A percentile compares a stretch with the other conserved stretches of the same genome.
These are phyloP conservation scores for Parapsyche elsis DNA, from an alignment of 1,140 invertebrate species.

Conservation along the genomic window DNA sequence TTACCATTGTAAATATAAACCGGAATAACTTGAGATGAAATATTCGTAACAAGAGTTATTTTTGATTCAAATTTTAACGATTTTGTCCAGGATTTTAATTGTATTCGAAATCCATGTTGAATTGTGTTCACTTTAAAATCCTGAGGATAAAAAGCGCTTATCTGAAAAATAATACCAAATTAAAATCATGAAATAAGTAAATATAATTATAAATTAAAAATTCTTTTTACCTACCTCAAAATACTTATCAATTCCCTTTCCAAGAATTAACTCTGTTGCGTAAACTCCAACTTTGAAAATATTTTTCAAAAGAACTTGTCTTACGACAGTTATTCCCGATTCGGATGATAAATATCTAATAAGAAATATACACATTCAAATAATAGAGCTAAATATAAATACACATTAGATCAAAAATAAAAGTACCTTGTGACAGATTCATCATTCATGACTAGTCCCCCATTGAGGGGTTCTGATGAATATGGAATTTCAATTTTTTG, in stretches of 20 bases:
- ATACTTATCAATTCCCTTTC: constrained; percentile 51
- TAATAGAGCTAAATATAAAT: background rate
- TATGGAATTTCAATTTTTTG: constrained; percentile 52
- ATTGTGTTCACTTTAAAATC: constrained; percentile 48
- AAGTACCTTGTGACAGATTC: constrained; percentile 48
- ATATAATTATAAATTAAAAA: constrained; percentile 16
- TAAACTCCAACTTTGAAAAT: constrained; percentile 51
- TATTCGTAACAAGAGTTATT: constrained; percentile 59
- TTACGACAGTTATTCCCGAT: constrained; percentile 40
- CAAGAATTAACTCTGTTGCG: constrained; percentile 48
- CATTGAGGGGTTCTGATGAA: constrained; percentile 47
- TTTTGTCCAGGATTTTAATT: constrained; percentile 52
- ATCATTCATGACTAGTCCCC: constrained; percentile 48
- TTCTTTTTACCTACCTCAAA: constrained; percentile 46
- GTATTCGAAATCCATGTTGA: constrained; percentile 49
- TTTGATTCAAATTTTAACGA: constrained; percentile 54
- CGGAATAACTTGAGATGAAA: constrained; percentile 59
- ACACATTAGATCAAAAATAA: background rate
- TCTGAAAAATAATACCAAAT: constrained; percentile 39
- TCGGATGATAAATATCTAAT: constrained; percentile 53
- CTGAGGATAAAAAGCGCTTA: constrained; percentile 52
- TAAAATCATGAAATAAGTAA: constrained; percentile 11
- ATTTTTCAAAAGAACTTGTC: constrained; percentile 51
- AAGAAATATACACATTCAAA: constrained; percentile 28
- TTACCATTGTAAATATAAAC: constrained; percentile 60